Conservation (phyloP, 2,888 invertebrate species). For the Germaria angustata region DNA sequence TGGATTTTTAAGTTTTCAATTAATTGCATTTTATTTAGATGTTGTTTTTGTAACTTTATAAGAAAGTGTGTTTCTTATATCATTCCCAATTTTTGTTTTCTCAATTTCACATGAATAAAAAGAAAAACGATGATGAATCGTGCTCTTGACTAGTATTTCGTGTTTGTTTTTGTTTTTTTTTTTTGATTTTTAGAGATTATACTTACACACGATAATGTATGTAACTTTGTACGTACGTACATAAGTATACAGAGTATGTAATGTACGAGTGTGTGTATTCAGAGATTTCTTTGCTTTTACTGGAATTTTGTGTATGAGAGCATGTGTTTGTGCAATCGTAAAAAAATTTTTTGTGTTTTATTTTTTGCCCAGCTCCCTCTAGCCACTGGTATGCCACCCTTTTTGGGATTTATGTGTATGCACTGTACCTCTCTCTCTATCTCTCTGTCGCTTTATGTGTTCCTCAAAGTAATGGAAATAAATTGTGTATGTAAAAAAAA, state of each 20-base stretch:
- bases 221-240: not conserved
- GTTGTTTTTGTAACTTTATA: conserved; percentile 6
- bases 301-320: not conserved
- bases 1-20: too few species aligned
- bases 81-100: not conserved
- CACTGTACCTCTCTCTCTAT: not conserved
- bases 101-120: conserved; percentile 7
- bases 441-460: not conserved
- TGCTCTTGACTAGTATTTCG: conserved; percentile 13
- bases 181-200: not conserved
- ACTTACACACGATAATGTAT: not conserved
- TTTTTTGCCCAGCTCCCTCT: conserved; percentile 18
- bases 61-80: conserved; percentile 31
- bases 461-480: conserved; percentile 42
- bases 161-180: not conserved
- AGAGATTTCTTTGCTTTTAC: not conserved
- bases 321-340: not conserved
- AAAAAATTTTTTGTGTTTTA: not conserved
- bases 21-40: not conserved
- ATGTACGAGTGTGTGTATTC: too few species aligned
- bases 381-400: not conserved
- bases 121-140: conserved; percentile 23
- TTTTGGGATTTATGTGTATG: not conserved
- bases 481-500: conserved; percentile 55
- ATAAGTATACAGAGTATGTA: too few species aligned